Conservation (phyloP, 2,797 vertebrate species). For the Denticeps clupeoides region DNA sequence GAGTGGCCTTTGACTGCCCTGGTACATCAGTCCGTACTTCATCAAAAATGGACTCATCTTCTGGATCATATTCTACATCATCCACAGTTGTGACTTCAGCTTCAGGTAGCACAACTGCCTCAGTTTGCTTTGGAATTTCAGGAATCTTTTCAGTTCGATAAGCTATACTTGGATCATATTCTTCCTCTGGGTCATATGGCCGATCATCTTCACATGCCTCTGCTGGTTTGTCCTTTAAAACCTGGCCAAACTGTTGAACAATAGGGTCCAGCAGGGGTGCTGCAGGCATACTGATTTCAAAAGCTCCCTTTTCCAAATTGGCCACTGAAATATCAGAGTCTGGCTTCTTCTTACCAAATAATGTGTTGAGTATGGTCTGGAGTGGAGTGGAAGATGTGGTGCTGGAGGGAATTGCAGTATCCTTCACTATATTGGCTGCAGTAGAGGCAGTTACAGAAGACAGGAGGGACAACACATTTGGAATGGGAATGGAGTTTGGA, state of each 20-base stretch:
- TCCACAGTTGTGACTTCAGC: conserved; percentile 48
- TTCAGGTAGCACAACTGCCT: conserved; percentile 44
- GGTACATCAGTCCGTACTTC: conserved; percentile 73
- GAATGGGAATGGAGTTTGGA: conserved; percentile 45
- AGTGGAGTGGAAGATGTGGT: conserved; percentile 62
- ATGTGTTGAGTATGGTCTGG: conserved; percentile 86
- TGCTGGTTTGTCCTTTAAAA: conserved; percentile 62
- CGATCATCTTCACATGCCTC: conserved; percentile 86
- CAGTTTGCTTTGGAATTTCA: conserved; percentile 42
- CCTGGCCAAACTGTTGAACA: conserved; percentile 80
- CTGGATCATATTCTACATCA: conserved; percentile 92
- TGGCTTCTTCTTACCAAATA: conserved; percentile 83
- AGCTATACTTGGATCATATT: conserved; percentile 75
- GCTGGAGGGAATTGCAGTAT: conserved; percentile 40
- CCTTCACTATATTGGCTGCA: conserved; percentile 41
- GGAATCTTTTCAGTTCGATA: conserved; percentile 50
- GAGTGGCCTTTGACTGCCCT: conserved; percentile 45
- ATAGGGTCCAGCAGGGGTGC: conserved; percentile 77
- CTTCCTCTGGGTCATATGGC: conserved; percentile 94
- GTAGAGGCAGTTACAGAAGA: conserved; percentile 51
- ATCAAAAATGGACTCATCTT: conserved; percentile 92
- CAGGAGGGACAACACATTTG: conserved; percentile 62
- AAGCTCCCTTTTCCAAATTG: conserved; percentile 52
- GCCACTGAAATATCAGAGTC: conserved; percentile 69
- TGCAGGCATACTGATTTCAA: conserved; percentile 45